Percentiles rank a stretch among this genome's conserved stretches.
Conservation (phyloP, 2,113 vertebrate species). For the Pteruthius melanotis region DNA sequence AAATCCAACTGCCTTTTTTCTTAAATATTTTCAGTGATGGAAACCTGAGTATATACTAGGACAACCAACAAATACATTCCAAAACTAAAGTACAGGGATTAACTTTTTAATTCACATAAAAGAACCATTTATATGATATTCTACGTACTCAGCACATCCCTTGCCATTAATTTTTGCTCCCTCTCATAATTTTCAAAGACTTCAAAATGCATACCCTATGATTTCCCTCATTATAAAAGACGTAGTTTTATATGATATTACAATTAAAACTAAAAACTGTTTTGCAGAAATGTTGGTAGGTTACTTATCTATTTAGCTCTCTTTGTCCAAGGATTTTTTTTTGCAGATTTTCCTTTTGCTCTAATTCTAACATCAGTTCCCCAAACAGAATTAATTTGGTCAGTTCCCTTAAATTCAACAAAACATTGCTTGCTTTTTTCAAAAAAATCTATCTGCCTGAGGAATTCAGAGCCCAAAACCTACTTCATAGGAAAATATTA, state of each 20-base stretch:
- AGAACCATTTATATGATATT: not conserved
- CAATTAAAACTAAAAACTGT: not conserved
- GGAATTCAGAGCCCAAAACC: conserved; percentile 9
- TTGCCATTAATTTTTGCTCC: not conserved
- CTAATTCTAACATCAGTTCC: not conserved
- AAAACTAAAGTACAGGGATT: not conserved
- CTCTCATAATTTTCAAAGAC: not conserved
- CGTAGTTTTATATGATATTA: not conserved
- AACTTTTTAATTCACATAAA: not conserved
- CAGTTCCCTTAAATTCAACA: not conserved
- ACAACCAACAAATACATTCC: not conserved
- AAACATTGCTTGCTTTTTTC: not conserved
- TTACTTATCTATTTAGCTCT: not conserved
- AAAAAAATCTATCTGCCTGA: not conserved
- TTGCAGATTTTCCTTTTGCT: not conserved
- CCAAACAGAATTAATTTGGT: not conserved
- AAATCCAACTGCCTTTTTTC: not conserved
- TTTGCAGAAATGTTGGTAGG: not conserved
- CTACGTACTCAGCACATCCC: not conserved
- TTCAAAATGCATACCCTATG: not conserved
- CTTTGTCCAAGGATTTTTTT: not conserved
- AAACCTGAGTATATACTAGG: not conserved
- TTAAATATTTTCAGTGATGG: not conserved
- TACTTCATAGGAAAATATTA: not conserved
- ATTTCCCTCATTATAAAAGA: not conserved